These are phyloP conservation scores for Scaptodrosophila lebanonensis DNA, from an alignment of 1,140 invertebrate species.

Conservation along the genomic window DNA sequence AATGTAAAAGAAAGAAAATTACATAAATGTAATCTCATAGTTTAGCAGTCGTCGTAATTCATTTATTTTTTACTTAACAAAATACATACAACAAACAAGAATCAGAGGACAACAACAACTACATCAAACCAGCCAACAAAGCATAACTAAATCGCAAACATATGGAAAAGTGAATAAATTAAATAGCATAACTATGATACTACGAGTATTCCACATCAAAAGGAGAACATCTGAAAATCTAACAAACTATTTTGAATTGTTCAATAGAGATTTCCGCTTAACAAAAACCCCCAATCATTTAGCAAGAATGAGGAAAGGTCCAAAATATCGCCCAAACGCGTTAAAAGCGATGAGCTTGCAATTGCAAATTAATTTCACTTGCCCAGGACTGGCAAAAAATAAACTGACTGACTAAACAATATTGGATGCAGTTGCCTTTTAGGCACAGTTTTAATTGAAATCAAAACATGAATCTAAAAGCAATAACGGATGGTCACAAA, in stretches of 20 bases:
- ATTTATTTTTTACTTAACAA: conserved; percentile 57
- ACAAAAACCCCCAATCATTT: conserved; percentile 27
- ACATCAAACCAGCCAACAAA: conserved; percentile 51
- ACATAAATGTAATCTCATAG: conserved; percentile 64
- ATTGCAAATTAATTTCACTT: no score
- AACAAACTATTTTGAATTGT: no score
- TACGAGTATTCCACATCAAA: no score
- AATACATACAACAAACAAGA: conserved; percentile 41
- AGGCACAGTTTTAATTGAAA: no score
- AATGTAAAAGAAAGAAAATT: conserved; percentile 29
- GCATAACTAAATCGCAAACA: conserved; percentile 51
- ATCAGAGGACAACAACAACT: conserved; percentile 10
- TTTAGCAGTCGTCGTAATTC: conserved; percentile 62
- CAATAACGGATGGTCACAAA: no score
- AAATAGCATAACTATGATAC: no score
- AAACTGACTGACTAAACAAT: no score
- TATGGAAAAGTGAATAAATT: conserved; percentile 31
- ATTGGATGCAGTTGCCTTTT: no score
- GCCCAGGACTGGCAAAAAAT: no score
- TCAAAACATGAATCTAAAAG: no score
- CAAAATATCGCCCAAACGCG: conserved; percentile 55
- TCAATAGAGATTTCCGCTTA: conserved; percentile 47
- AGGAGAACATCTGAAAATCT: no score
- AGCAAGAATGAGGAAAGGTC: conserved; percentile 24
- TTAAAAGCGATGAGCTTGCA: no score